Conservation (phyloP, 2,113 vertebrate species). For the Electrona antarctica region DNA sequence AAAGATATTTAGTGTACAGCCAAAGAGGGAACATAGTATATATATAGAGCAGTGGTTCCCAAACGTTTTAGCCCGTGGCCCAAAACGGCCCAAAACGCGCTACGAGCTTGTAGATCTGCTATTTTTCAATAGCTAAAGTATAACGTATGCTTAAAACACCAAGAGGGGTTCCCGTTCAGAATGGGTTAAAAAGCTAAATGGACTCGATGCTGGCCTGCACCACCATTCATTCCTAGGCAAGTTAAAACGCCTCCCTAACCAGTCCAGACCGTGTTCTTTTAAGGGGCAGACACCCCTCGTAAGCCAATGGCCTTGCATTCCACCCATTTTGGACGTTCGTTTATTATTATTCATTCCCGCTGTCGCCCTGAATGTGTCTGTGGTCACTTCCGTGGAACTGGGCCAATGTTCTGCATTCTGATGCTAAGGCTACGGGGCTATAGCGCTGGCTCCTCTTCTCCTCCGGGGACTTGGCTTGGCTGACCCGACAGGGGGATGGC, state of each 20-base stretch:
- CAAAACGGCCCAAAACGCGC: no score
- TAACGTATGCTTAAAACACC: no score
- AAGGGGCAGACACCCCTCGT: background rate
- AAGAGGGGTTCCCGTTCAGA: no score
- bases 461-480: conserved; percentile 26
- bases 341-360: conserved; percentile 1
- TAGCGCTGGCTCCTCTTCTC: conserved; percentile 39
- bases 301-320: background rate
- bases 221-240: background rate
- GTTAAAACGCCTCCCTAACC: background rate
- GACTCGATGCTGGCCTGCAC: background rate
- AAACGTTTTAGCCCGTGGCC: no score
- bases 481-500: conserved; percentile 39
- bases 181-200: background rate
- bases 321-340: background rate
- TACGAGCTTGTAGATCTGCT: no score
- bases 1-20: no score
- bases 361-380: conserved; percentile 18
- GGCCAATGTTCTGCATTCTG: conserved; percentile 35
- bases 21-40: no score
- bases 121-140: no score
- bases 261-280: background rate
- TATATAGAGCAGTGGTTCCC: no score
- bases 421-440: conserved; percentile 21
- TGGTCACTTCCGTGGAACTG: conserved; percentile 29